Evolutionary conservation across 2,888 invertebrate species (phyloP).

Genomic region (Leptarthrus brevirostris): DNA sequence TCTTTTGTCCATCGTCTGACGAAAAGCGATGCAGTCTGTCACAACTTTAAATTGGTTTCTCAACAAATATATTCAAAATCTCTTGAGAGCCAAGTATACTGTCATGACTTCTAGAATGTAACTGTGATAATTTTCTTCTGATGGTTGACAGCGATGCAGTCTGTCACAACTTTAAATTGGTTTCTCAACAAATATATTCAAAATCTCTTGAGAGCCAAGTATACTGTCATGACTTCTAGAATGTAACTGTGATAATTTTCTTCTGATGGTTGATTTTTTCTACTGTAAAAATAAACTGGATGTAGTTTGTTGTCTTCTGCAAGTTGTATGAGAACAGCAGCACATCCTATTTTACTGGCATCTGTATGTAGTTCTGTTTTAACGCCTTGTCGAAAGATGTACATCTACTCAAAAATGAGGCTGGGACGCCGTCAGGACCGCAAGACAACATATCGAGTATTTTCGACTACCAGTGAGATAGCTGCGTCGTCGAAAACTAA

Average conservation of each 20-base stretch:
- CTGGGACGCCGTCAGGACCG: no score
- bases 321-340: slow-evolving; percentile 56
- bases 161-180: slow-evolving; percentile 56
- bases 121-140: slow-evolving; percentile 58
- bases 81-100: slow-evolving; percentile 57
- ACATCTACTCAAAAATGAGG: no score
- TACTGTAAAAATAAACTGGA: slow-evolving; percentile 58
- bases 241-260: slow-evolving; percentile 59
- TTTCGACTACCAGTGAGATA: no score
- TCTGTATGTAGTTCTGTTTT: slow-evolving; percentile 58
- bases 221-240: slow-evolving; percentile 59
- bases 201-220: slow-evolving; percentile 57
- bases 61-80: slow-evolving; percentile 58
- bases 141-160: slow-evolving; percentile 58
- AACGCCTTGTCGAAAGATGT: slow-evolving; percentile 45
- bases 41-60: slow-evolving; percentile 56
- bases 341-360: slow-evolving; percentile 57
- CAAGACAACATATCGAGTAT: no score
- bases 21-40: slow-evolving; percentile 59
- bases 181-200: slow-evolving; percentile 57
- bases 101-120: slow-evolving; percentile 61
- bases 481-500: no score
- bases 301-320: slow-evolving; percentile 53
- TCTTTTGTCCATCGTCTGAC: slow-evolving; percentile 57
- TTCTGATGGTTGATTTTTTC: slow-evolving; percentile 57